Evolutionary conservation across 2,888 invertebrate genomes (phyloP), one percentile per base, ranked within the genome.

Genomic region (Pachycephus smyrnensis): DNA sequence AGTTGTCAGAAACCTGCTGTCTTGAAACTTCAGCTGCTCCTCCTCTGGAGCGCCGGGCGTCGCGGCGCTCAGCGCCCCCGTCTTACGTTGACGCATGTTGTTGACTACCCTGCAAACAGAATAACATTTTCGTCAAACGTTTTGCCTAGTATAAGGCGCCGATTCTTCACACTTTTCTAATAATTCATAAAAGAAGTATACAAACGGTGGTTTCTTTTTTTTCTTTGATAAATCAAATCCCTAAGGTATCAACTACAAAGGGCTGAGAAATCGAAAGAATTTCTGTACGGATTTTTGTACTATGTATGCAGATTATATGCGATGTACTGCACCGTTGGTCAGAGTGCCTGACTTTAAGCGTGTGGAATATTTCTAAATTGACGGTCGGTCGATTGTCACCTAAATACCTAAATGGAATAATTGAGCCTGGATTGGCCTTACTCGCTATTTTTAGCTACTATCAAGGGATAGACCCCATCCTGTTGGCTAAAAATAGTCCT

Each of bases 371-470:
- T 89, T 90, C 88, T 89, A 89, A 91, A 91, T 89, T 90, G 90
- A 83, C 89, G 88, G 86, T 89, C 86, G 87, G 88, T 88, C 89
- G 90, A 89, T 90, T 90, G 90, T 90, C 90, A 90, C 88, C 90
- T 90, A 89, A 91, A 91, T 90, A 89, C 88, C 88, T 91, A 88
- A 89, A 91, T 91, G 88, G 89, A 88, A 90, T 90, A 90, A 91
- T 91, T 90, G 90, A 84, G 84, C 82, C 84, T 88, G 90, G 89
- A 90, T 90, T 91, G 90, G 89, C 88, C 88, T 90, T 88, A 90
- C 86, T 76, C 82, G 86, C 84, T 91, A 91, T 91, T 90, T 91
- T 90, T 91, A 91, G 89, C 82, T 77, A 81, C 77, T 82, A 84
- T 84, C 85, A 88, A 89, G 87, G 88, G 89, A 87, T 87, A 88